Conservation (phyloP, 2,113 vertebrate genomes). For the Toxostoma redivivum region DNA sequence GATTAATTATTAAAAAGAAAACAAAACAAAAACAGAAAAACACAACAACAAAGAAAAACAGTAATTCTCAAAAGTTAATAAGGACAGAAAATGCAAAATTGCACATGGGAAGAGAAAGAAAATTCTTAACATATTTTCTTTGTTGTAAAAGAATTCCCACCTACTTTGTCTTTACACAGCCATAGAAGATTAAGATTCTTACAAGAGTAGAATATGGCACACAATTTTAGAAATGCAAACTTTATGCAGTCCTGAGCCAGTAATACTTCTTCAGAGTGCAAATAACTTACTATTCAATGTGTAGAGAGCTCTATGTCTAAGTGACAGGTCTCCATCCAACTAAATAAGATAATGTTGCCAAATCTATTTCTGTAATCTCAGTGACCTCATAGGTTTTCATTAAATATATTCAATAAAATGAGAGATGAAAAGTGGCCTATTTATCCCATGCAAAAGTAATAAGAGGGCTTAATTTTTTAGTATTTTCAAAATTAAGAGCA, state of each 20-base stretch:
- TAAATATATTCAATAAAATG: conserved; percentile 45
- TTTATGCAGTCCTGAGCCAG: neutral
- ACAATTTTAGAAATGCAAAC: conserved; percentile 30
- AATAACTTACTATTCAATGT: conserved; percentile 49
- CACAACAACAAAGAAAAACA: neutral
- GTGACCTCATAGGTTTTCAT: conserved; percentile 65
- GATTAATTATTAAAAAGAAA: neutral
- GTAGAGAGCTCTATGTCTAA: conserved; percentile 48
- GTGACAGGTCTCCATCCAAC: conserved; percentile 45
- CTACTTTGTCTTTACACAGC: neutral
- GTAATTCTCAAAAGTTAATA: neutral
- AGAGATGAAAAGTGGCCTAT: neutral
- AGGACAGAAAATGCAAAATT: neutral
- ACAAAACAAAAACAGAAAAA: neutral
- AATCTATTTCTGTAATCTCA: conserved; percentile 33
- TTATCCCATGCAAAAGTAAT: neutral
- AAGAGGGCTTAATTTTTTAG: neutral
- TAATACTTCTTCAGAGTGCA: conserved; percentile 49
- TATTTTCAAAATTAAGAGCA: neutral
- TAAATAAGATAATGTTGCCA: conserved; percentile 57
- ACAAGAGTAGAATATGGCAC: neutral
- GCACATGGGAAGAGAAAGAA: neutral
- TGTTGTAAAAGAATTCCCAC: neutral
- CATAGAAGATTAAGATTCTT: neutral
- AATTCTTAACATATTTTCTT: neutral